Percentiles rank a stretch among this genome's conserved stretches.
These are phyloP conservation scores for Lasius fuliginosus DNA, from an alignment of 2,888 invertebrate genomes.

Conservation along the genomic window DNA sequence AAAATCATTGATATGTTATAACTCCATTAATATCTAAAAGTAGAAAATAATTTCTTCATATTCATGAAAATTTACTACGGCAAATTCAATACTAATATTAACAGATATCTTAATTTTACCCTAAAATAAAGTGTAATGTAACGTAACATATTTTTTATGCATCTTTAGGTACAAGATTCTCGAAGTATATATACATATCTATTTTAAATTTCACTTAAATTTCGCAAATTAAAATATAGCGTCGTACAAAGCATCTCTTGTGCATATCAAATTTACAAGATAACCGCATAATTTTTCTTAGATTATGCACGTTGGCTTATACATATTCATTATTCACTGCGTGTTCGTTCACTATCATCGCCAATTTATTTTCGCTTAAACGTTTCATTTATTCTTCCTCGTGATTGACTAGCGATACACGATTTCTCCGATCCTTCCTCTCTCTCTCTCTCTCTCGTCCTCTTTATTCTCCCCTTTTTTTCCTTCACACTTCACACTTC, in stretches of 20 bases:
- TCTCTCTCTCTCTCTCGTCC: not conserved
- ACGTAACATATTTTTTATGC: not conserved
- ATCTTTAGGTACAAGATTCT: not conserved
- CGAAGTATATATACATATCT: not conserved
- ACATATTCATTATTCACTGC: conserved; percentile 4
- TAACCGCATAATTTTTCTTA: not conserved
- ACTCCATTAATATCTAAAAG: not conserved
- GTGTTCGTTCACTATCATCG: not conserved
- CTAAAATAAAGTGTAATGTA: not conserved
- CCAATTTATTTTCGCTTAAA: conserved; percentile 27
- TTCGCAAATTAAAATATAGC: not conserved
- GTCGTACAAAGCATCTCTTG: not conserved
- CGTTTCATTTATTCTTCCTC: not conserved
- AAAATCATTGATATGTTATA: not conserved
- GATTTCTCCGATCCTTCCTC: not conserved
- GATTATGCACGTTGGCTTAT: not conserved
- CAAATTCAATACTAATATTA: not conserved
- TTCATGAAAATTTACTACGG: not conserved
- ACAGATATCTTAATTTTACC: not conserved
- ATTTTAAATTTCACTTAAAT: not conserved
- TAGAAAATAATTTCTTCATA: not conserved
- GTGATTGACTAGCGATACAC: conserved; percentile 24
- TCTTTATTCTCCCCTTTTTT: not conserved
- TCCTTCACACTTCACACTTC: conserved; percentile 17
- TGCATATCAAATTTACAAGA: not conserved